Evolutionary conservation across 92 coral and sea anemone species (phyloP).

Genomic region (Zoanthus gigantus): DNA sequence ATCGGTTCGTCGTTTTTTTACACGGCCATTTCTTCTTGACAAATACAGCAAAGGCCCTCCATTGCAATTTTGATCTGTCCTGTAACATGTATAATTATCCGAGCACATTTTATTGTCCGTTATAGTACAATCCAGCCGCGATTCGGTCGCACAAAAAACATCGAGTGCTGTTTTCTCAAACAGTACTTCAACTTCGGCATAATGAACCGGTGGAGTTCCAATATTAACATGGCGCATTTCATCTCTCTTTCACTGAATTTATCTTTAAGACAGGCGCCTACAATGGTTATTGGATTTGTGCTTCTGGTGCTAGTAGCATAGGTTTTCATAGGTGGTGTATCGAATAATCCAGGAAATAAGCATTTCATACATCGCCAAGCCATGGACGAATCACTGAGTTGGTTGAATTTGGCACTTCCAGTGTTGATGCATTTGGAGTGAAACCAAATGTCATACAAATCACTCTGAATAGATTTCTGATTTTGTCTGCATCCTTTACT

Average conservation of each 20-base stretch:
- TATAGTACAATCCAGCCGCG: conserved; percentile 37
- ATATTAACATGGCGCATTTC: conserved; percentile 67
- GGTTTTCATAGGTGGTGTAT: conserved; percentile 16
- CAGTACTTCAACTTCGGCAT: conserved; percentile 52
- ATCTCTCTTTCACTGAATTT: conserved; percentile 54
- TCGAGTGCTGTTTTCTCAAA: conserved; percentile 50
- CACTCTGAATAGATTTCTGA: too few species aligned
- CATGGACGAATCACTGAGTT: conserved; percentile 31
- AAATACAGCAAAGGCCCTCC: conserved; percentile 66
- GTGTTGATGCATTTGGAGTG: conserved; percentile 72
- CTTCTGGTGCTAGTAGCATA: conserved; percentile 34
- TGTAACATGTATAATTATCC: conserved; percentile 58
- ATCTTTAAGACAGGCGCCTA: conserved; percentile 39
- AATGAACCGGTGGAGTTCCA: conserved; percentile 59
- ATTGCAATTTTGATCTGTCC: conserved; percentile 58
- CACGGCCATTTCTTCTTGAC: conserved; percentile 66
- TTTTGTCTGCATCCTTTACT: too few species aligned
- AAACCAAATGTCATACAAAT: conserved; percentile 43
- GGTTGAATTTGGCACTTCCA: conserved; percentile 43
- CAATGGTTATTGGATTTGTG: conserved; percentile 29
- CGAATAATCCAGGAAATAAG: conserved; percentile 46
- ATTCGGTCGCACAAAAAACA: conserved; percentile 59
- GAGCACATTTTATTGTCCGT: conserved; percentile 44
- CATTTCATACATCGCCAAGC: conserved; percentile 53
- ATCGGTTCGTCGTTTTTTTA: conserved; percentile 54